A percentile compares a stretch with the other conserved stretches of the same genome.
phyloP scores from a whole-genome alignment of 2,797 vertebrate genomes.

The Lutra lutra region DNA sequence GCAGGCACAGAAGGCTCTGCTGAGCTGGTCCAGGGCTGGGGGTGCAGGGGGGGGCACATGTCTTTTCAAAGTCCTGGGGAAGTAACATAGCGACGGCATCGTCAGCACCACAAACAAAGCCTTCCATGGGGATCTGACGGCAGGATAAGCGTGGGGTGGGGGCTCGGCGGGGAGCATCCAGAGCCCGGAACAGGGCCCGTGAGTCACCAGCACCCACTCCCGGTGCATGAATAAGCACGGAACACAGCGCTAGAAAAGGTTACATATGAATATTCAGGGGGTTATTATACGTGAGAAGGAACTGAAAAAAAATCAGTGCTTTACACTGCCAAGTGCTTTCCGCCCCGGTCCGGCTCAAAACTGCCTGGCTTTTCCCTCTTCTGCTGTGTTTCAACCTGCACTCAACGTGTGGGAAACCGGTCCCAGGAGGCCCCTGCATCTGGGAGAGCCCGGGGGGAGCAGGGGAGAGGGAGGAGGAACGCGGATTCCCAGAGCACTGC shows the following conservation, averaged over 20 bases:
- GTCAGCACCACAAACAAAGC: not conserved
- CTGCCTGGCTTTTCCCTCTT: not conserved
- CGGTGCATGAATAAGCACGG: slow-evolving; percentile 74
- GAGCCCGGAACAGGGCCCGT: slow-evolving; percentile 66
- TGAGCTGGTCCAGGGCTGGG: not conserved
- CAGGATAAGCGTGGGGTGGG: slow-evolving; percentile 54
- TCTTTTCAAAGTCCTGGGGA: slow-evolving; percentile 29
- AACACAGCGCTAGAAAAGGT: slow-evolving; percentile 55
- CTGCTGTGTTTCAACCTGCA: not conserved
- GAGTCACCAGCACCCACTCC: slow-evolving; percentile 78
- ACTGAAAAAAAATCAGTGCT: slow-evolving; percentile 69
- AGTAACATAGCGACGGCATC: slow-evolving; percentile 24
- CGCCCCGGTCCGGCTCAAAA: not conserved
- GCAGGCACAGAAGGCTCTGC: slow-evolving; percentile 50
- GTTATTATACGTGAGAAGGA: slow-evolving; percentile 63
- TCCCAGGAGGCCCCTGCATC: not conserved
- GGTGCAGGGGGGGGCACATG: not conserved
- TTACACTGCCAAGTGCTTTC: slow-evolving; percentile 32
- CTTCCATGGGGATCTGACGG: slow-evolving; percentile 63
- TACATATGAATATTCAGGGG: slow-evolving; percentile 80
- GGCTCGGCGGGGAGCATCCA: slow-evolving; percentile 58
- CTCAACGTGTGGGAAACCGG: not conserved
- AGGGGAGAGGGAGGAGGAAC: fast-evolving
- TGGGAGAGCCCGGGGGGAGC: not conserved
- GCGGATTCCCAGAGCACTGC: not conserved